Evolutionary conservation across 2,888 invertebrate genomes (phyloP), one percentile per base, ranked within the genome.

Genomic region (Calameuta pallipes): DNA sequence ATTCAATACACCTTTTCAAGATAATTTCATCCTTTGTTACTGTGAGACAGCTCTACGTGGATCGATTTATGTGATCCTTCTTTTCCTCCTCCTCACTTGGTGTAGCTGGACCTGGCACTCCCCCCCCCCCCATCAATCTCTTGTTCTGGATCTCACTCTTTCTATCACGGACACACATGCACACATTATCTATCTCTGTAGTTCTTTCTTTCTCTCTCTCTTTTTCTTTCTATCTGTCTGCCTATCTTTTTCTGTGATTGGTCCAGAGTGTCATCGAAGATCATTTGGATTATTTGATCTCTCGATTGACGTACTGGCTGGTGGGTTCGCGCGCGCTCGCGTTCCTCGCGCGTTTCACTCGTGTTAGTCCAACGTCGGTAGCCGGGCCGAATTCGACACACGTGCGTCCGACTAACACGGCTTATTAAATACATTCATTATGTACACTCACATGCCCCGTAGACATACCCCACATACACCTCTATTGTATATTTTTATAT

Each of bases 51-150:
- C 23, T 56, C 56, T 15, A 56, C 56, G 56, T 56, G 23, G 56
- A 56, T 23, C 23, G 15, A 77, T 80, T 80, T 82, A 77, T 70
- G 34, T 73, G 15, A 56, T 34, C 33, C 73, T 73, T 36, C 15
- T 11, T 35, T 4, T 15, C 30, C 35, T 23, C 33, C 56, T 41
- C 23, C 36, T 35, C 4, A 35, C 56, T 11, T 90, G 91, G 90
- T 91, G 90, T 91, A 91, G 91, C 91, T 87, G 90, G 90, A 90
- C 90, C 90, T 89, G 86, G 90, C 89, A 89, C 89, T 90, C 88
- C 89, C 82, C 85, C 13, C 85, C 13, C 37, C 23, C 37, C 36
- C 86, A 86, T 84, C 82, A 84, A 77, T 77, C 81, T 81, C 77
- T 80, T 75, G 79, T 77, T 82, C 78, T 80, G 77, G 79, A 74